phyloP scores from a whole-genome alignment of 2,113 vertebrate genomes.

The Melanostigma gelatinosum region DNA sequence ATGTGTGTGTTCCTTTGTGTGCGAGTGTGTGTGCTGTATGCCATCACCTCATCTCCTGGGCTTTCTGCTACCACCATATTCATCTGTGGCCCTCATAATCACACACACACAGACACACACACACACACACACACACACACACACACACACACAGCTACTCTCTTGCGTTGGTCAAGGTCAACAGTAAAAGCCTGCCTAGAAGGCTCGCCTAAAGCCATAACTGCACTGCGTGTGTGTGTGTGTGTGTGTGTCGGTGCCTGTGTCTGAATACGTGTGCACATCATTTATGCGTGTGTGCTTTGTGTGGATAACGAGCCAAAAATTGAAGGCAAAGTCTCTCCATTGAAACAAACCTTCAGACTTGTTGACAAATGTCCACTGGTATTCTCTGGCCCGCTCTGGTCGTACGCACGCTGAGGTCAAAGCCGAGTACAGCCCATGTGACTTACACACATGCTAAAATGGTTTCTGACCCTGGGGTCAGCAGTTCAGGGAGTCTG shows the following conservation, averaged over 20 bases:
- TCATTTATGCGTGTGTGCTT: background rate
- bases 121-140: slow-evolving; percentile 32
- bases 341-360: background rate
- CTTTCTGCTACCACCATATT: slow-evolving; percentile 68
- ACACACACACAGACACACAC: slow-evolving; percentile 52
- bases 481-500: slow-evolving; percentile 38
- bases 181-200: slow-evolving; percentile 60
- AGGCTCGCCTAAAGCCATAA: slow-evolving; percentile 65
- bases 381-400: background rate
- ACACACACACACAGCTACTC: slow-evolving; percentile 29
- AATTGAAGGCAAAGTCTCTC: background rate
- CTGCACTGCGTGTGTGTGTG: slow-evolving; percentile 21
- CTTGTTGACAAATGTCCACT: slow-evolving; percentile 1
- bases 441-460: slow-evolving; percentile 18
- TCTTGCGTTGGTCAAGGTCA: slow-evolving; percentile 68
- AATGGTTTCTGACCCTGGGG: slow-evolving; percentile 31
- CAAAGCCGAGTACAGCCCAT: background rate
- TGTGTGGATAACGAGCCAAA: background rate
- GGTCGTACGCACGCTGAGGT: slow-evolving; percentile 12
- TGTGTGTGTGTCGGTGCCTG: background rate
- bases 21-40: slow-evolving; percentile 42
- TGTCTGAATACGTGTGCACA: background rate
- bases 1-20: slow-evolving; percentile 61
- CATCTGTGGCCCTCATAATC: slow-evolving; percentile 74
- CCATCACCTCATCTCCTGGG: slow-evolving; percentile 65